Conservation (phyloP, 2,888 invertebrate genomes). For the Octonoba sinensis region DNA sequence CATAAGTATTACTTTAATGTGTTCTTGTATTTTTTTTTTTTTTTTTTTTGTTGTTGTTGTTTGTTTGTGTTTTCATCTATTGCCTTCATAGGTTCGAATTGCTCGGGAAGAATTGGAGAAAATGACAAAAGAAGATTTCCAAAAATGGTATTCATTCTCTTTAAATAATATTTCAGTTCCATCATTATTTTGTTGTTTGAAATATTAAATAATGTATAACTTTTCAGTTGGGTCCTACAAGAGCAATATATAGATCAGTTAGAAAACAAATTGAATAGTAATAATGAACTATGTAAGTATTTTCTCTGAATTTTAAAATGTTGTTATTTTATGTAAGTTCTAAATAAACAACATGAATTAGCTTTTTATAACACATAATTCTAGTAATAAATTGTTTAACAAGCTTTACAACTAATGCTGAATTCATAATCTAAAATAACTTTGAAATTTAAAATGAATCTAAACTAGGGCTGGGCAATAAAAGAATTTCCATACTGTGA, state of each 20-base stretch:
- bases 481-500: too few species aligned
- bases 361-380: too few species aligned
- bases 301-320: not conserved
- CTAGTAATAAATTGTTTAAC: too few species aligned
- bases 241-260: constrained; percentile 82
- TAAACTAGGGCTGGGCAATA: too few species aligned
- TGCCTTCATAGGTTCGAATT: constrained; percentile 42
- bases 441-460: too few species aligned
- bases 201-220: not conserved
- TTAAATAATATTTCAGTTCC: not conserved
- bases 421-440: too few species aligned
- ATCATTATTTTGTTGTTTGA: not conserved
- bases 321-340: constrained; percentile 5
- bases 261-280: constrained; percentile 73
- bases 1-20: not conserved
- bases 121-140: constrained; percentile 61
- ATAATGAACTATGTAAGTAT: constrained; percentile 65
- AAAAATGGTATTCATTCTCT: constrained; percentile 46
- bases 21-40: too few species aligned
- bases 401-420: too few species aligned
- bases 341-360: too few species aligned
- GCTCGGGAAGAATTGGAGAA: constrained; percentile 59
- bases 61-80: not conserved
- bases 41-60: not conserved
- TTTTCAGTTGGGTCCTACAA: constrained; percentile 78